phyloP scores from a whole-genome alignment of 2,113 vertebrate species.

The Murina feae region DNA sequence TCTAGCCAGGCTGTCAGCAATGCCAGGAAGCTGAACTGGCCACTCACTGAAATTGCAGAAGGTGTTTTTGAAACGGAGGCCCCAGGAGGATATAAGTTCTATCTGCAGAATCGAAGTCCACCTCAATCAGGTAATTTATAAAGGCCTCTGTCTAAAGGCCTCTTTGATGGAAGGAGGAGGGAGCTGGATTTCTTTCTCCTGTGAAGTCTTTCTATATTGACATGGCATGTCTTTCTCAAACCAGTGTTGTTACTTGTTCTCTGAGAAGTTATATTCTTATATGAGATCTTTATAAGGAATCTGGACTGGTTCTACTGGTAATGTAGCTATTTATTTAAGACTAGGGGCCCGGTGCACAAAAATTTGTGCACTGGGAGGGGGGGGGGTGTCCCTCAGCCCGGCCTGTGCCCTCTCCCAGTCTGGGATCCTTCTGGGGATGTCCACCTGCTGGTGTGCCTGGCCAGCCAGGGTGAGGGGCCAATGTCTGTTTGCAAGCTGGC shows the following conservation, averaged over 20 bases:
- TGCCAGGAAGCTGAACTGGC: constrained; percentile 89
- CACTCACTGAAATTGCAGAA: constrained; percentile 84
- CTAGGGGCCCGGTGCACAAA: too few species aligned
- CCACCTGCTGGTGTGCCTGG: too few species aligned
- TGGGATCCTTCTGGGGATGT: too few species aligned
- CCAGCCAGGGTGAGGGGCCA: too few species aligned
- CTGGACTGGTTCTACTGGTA: not conserved
- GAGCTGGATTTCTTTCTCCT: not conserved
- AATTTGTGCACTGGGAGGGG: too few species aligned
- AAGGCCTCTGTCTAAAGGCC: not conserved
- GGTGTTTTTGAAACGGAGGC: constrained; percentile 88
- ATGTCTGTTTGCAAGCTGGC: too few species aligned
- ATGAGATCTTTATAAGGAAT: not conserved
- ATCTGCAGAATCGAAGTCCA: constrained; percentile 86
- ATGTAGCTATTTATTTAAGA: not conserved
- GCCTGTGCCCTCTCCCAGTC: too few species aligned
- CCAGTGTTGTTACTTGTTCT: not conserved
- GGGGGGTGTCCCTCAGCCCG: too few species aligned
- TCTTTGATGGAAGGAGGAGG: not conserved
- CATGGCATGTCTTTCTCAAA: not conserved
- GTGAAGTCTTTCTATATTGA: not conserved
- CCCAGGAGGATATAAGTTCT: constrained; percentile 94
- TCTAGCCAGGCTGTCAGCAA: constrained; percentile 92
- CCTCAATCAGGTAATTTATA: constrained; percentile 82
- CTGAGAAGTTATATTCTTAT: not conserved